phyloP scores from a whole-genome alignment of 2,888 invertebrate genomes.

The Aethes cnicana region DNA sequence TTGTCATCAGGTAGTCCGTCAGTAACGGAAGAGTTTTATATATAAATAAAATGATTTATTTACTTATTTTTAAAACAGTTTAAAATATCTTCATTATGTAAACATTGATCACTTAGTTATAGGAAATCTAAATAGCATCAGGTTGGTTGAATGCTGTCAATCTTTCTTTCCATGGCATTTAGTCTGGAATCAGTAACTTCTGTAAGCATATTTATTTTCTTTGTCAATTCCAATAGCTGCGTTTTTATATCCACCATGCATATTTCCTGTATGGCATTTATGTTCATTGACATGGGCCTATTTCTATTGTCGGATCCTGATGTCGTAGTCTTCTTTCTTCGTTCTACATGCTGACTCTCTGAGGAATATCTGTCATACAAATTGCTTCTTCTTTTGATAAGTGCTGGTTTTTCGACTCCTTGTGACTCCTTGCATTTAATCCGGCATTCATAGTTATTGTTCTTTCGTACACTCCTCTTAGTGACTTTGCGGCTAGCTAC shows the following conservation, averaged over 20 bases:
- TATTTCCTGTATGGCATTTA: constrained; percentile 74
- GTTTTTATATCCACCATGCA: constrained; percentile 76
- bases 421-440: constrained; percentile 60
- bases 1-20: too few species aligned
- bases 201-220: constrained; percentile 64
- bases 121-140: neutral
- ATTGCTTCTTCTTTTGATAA: constrained; percentile 73
- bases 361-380: constrained; percentile 68
- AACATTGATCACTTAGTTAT: too few species aligned
- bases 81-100: neutral
- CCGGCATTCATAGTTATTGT: constrained; percentile 72
- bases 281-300: constrained; percentile 62
- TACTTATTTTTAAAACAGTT: neutral
- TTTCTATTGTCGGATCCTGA: constrained; percentile 56
- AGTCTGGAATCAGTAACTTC: constrained; percentile 60
- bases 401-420: constrained; percentile 49
- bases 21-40: too few species aligned
- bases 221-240: constrained; percentile 65
- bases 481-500: constrained; percentile 86
- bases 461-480: constrained; percentile 77
- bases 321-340: constrained; percentile 62
- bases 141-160: constrained; percentile 45
- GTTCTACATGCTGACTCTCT: constrained; percentile 69
- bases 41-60: too few species aligned
- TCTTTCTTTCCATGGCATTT: constrained; percentile 58